Percentiles rank a stretch among this genome's conserved stretches.
Evolutionary conservation across 2,113 vertebrate species (phyloP).

Genomic region (Prolemur simus): DNA sequence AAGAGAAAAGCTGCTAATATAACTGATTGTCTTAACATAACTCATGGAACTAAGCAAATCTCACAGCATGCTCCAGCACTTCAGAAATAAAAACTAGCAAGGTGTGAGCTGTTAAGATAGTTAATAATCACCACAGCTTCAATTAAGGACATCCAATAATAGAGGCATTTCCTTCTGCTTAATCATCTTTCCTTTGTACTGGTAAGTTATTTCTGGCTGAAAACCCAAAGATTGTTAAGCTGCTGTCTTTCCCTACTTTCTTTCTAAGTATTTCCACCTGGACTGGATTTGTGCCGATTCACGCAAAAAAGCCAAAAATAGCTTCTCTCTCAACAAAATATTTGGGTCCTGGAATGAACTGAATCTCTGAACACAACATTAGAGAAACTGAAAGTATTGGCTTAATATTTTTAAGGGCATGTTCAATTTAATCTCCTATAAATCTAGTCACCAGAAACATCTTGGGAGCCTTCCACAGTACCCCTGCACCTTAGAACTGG

Average conservation of each 20-base stretch:
- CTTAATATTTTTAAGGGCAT: neutral
- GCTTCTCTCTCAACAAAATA: slow-evolving; percentile 34
- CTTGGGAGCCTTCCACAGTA: slow-evolving; percentile 61
- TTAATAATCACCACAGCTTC: slow-evolving; percentile 4
- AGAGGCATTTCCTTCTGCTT: neutral
- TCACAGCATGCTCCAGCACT: neutral
- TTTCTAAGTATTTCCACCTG: neutral
- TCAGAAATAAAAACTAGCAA: neutral
- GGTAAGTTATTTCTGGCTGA: slow-evolving; percentile 44
- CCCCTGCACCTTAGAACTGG: neutral
- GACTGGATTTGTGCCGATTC: slow-evolving; percentile 18
- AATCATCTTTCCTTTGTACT: slow-evolving; percentile 38
- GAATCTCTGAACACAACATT: slow-evolving; percentile 47
- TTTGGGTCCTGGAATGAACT: neutral
- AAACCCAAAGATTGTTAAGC: neutral
- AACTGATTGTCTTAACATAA: neutral
- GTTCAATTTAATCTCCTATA: slow-evolving; percentile 70
- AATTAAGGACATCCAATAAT: neutral
- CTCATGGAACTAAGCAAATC: neutral
- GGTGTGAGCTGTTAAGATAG: slow-evolving; percentile 38
- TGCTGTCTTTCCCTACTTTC: slow-evolving; percentile 24
- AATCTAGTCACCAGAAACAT: slow-evolving; percentile 65
- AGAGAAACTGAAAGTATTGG: neutral
- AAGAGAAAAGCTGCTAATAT: neutral
- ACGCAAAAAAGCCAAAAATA: neutral